Percentiles rank a stretch among this genome's conserved stretches.
These are phyloP conservation scores for Pipistrellus nathusii DNA, from an alignment of 2,797 vertebrate species.

Conservation along the genomic window DNA sequence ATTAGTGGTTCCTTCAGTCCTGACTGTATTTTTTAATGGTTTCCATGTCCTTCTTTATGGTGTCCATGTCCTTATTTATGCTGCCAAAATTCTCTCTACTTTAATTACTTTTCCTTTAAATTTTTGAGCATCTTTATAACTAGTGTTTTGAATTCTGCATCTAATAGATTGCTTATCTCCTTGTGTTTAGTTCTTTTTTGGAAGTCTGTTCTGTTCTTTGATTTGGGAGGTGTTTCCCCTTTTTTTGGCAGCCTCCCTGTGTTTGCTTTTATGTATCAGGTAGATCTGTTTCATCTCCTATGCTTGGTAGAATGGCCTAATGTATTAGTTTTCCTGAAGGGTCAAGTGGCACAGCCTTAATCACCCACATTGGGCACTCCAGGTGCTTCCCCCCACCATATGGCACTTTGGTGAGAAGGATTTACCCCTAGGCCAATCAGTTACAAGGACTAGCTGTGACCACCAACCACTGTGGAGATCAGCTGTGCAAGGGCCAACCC, in stretches of 20 bases:
- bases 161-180: not conserved
- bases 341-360: not conserved
- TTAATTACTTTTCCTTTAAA: not conserved
- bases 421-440: not conserved
- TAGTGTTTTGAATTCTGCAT: not conserved
- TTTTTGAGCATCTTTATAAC: not conserved
- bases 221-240: not conserved
- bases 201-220: not conserved
- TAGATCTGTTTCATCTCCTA: not conserved
- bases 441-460: not conserved
- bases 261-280: not conserved
- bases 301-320: not conserved
- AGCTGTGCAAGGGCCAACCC: not conserved
- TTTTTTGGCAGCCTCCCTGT: not conserved
- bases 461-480: not conserved
- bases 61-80: not conserved
- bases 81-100: not conserved
- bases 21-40: not conserved
- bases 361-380: not conserved
- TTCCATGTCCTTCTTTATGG: not conserved
- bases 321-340: not conserved
- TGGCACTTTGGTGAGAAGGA: not conserved
- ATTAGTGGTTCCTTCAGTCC: not conserved
- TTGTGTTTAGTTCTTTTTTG: not conserved
- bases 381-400: not conserved